Evolutionary conservation across 1,140 invertebrate species (phyloP).

Genomic region (Plodia interpunctella): DNA sequence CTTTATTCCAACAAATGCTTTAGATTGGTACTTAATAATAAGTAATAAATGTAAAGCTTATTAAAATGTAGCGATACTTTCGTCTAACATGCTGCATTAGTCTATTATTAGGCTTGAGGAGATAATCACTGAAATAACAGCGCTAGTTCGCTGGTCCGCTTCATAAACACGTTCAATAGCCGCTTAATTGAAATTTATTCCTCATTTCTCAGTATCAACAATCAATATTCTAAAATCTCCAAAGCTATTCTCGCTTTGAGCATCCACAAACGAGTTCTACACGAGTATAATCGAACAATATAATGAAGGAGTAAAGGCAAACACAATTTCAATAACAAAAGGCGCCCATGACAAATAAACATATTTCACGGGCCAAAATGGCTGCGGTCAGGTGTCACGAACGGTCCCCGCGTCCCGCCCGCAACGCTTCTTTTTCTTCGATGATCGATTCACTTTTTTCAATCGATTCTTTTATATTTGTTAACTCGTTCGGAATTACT

Average conservation of each 20-base stretch:
- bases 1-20: no score
- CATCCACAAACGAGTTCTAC: slow-evolving; percentile 68
- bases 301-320: slow-evolving; percentile 75
- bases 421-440: slow-evolving; percentile 51
- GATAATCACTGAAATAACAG: slow-evolving; percentile 69
- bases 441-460: slow-evolving; percentile 68
- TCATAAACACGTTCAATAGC: slow-evolving; percentile 60
- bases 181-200: slow-evolving; percentile 75
- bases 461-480: slow-evolving; percentile 49
- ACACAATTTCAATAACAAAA: slow-evolving; percentile 77
- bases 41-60: background rate
- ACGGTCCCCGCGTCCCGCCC: slow-evolving; percentile 32
- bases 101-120: slow-evolving; percentile 38
- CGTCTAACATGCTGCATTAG: slow-evolving; percentile 41
- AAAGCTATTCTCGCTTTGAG: slow-evolving; percentile 67
- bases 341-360: slow-evolving; percentile 75
- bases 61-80: slow-evolving; percentile 20
- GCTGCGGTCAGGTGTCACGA: slow-evolving; percentile 73
- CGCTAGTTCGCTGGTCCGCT: slow-evolving; percentile 31
- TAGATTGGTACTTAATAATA: no score
- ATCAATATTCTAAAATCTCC: slow-evolving; percentile 75
- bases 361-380: slow-evolving; percentile 76
- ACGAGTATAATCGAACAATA: slow-evolving; percentile 73
- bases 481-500: slow-evolving; percentile 26
- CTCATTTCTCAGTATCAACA: slow-evolving; percentile 75